Conservation (phyloP, 2,113 vertebrate genomes). For the Vulpes ferrilata region DNA sequence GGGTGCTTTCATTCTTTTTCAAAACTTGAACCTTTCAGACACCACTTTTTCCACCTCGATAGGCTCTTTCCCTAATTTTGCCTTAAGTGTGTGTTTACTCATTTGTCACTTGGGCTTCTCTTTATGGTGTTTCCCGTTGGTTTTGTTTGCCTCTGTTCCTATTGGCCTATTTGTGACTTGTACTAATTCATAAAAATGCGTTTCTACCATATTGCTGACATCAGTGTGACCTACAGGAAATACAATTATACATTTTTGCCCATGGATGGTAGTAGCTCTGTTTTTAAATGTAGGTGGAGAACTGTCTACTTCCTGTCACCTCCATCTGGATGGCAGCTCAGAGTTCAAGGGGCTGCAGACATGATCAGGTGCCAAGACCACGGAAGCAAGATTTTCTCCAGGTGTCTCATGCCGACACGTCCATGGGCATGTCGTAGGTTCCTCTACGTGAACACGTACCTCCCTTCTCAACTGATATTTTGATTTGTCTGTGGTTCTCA, state of each 20-base stretch:
- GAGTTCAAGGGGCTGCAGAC: background rate
- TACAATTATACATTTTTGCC: background rate
- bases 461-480: no score
- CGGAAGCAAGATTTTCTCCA: fast-evolving
- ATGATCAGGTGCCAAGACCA: background rate
- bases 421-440: background rate
- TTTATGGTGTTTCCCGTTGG: background rate
- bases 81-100: background rate
- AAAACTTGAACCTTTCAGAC: background rate
- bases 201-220: background rate
- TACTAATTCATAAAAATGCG: background rate
- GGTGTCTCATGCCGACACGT: background rate
- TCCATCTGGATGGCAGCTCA: background rate
- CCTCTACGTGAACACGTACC: no score
- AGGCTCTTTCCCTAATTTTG: background rate
- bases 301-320: background rate
- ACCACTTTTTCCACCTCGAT: background rate
- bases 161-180: background rate
- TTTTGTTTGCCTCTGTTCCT: background rate
- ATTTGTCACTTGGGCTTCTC: background rate
- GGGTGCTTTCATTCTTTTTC: background rate
- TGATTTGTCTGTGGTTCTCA: background rate
- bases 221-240: background rate
- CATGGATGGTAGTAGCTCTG: background rate
- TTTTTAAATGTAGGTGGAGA: background rate